Conservation (phyloP, 2,797 vertebrate genomes). For the Danio kyathit region DNA sequence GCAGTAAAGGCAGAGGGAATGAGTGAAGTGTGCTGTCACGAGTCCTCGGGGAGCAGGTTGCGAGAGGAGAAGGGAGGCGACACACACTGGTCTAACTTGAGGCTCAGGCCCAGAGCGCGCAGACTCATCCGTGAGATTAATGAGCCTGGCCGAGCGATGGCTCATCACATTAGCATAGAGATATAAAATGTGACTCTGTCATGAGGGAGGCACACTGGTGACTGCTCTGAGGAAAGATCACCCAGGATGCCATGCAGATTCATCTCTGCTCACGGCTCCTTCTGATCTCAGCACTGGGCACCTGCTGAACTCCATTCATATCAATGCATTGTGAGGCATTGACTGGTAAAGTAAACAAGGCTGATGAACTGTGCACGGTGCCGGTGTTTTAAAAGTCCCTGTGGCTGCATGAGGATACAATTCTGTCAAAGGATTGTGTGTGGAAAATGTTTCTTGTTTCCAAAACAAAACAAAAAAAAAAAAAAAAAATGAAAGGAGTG, state of each 20-base stretch:
- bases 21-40: slow-evolving; percentile 31
- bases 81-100: slow-evolving; percentile 38
- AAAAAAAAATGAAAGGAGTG: not conserved
- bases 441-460: not conserved
- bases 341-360: slow-evolving; percentile 37
- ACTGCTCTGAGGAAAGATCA: slow-evolving; percentile 29
- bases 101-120: slow-evolving; percentile 33
- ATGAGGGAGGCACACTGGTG: slow-evolving; percentile 37
- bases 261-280: slow-evolving; percentile 8
- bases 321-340: slow-evolving; percentile 39
- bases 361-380: not conserved
- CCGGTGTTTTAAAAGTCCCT: slow-evolving; percentile 15
- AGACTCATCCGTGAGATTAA: slow-evolving; percentile 49
- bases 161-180: slow-evolving; percentile 51
- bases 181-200: slow-evolving; percentile 49
- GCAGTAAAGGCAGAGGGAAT: slow-evolving; percentile 18
- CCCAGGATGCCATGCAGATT: slow-evolving; percentile 38
- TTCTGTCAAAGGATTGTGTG: not conserved
- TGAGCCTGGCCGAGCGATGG: slow-evolving; percentile 37
- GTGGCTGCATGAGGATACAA: not conserved
- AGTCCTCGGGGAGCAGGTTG: slow-evolving; percentile 37
- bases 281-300: slow-evolving; percentile 2
- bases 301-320: slow-evolving; percentile 27
- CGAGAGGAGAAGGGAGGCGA: not conserved
- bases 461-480: not conserved